phyloP scores from a whole-genome alignment of 2,113 vertebrate genomes.

The Romanogobio albipinnatus region DNA sequence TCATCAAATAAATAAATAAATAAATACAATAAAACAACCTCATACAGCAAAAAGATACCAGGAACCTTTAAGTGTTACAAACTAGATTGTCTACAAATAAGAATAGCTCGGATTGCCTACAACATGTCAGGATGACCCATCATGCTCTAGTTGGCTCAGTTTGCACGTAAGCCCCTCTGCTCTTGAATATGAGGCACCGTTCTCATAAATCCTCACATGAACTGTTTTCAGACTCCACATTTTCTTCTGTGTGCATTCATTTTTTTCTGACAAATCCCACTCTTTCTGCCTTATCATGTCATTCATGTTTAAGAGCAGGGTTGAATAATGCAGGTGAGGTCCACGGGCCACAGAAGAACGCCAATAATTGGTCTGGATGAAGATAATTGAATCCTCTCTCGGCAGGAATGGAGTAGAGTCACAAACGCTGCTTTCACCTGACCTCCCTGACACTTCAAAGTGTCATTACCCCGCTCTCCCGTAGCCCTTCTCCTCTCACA shows the following conservation, averaged over 20 bases:
- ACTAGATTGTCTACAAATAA: background rate
- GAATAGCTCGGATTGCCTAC: slow-evolving; percentile 2
- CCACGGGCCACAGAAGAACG: slow-evolving; percentile 49
- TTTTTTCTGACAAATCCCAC: slow-evolving; percentile 23
- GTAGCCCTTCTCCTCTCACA: slow-evolving; percentile 31
- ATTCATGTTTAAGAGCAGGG: slow-evolving; percentile 46
- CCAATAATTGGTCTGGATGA: slow-evolving; percentile 58
- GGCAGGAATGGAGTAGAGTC: slow-evolving; percentile 48
- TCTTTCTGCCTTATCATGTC: slow-evolving; percentile 42
- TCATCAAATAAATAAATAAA: background rate
- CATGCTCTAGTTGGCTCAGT: background rate
- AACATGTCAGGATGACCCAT: background rate
- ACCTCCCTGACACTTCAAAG: slow-evolving; percentile 44
- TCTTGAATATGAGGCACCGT: background rate
- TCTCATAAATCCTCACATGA: background rate
- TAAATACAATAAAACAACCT: background rate
- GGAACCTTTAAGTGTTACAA: background rate
- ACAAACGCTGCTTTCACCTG: slow-evolving; percentile 50
- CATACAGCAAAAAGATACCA: background rate
- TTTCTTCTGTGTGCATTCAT: background rate
- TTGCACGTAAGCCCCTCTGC: background rate
- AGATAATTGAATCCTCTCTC: slow-evolving; percentile 62
- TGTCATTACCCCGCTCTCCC: slow-evolving; percentile 51
- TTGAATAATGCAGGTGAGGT: slow-evolving; percentile 56
- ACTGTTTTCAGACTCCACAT: background rate